A percentile compares a stretch with the other conserved stretches of the same genome.
These are phyloP conservation scores for Asarcornis scutulata DNA, from an alignment of 2,113 vertebrate species.

Conservation along the genomic window DNA sequence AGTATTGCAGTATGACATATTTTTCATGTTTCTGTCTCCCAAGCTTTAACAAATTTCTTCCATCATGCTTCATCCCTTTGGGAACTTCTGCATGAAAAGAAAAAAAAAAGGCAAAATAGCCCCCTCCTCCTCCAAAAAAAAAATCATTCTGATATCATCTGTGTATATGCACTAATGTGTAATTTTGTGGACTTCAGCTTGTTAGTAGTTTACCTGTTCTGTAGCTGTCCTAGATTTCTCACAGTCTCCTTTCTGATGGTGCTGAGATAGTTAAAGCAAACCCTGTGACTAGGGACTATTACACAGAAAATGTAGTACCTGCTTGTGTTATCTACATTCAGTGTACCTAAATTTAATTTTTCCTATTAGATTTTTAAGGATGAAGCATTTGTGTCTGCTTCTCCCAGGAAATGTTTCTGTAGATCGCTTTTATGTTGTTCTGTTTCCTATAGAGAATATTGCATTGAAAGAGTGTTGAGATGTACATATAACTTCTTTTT, in stretches of 20 bases:
- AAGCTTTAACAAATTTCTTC: slow-evolving; percentile 29
- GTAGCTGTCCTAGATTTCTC: background rate
- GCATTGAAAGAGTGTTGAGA: background rate
- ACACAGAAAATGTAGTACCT: background rate
- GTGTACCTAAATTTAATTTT: background rate
- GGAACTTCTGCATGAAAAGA: background rate
- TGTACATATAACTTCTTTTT: no score
- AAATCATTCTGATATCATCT: background rate
- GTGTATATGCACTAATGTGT: background rate
- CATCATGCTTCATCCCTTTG: background rate
- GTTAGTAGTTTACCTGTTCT: background rate
- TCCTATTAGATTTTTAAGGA: background rate
- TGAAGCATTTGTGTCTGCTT: rapidly evolving
- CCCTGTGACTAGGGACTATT: background rate
- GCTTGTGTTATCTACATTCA: background rate
- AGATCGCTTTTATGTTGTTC: background rate
- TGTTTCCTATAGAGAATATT: background rate
- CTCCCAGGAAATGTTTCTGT: background rate
- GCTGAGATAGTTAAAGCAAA: background rate
- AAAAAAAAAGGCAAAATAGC: no score
- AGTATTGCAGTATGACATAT: slow-evolving; percentile 20
- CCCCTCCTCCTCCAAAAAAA: background rate
- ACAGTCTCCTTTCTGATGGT: background rate
- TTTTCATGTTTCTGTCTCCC: slow-evolving; percentile 38
- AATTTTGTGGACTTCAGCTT: background rate